Conservation (phyloP, 2,888 invertebrate genomes). For the Pycnomerus fuliginosus region DNA sequence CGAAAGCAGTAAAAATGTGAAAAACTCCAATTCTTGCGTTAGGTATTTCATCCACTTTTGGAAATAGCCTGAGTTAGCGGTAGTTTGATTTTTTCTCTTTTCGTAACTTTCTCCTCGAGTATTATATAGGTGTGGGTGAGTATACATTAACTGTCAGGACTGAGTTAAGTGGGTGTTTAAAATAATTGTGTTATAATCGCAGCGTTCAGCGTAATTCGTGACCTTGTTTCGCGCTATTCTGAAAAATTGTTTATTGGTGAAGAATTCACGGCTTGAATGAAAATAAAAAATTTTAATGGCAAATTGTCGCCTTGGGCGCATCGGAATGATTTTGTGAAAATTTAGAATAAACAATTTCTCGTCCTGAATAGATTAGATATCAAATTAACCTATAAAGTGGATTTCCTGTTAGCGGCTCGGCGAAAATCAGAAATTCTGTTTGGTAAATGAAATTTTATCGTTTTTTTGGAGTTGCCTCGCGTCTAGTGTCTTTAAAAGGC, state of each 20-base stretch:
- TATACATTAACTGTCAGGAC: no score
- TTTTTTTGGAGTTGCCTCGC: constrained; percentile 24
- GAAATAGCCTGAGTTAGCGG: no score
- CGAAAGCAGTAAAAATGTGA: no score
- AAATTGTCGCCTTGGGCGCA: background rate
- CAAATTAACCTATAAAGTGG: constrained; percentile 12
- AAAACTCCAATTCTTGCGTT: no score
- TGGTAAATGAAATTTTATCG: constrained; percentile 21
- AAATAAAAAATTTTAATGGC: constrained; percentile 8
- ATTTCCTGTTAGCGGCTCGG: constrained; percentile 10
- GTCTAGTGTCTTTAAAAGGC: constrained; percentile 34
- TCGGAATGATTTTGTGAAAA: constrained; percentile 5
- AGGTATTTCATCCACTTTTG: no score
- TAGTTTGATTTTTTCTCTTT: no score
- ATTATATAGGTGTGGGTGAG: no score
- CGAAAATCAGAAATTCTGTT: constrained; percentile 12
- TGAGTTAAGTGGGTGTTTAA: no score
- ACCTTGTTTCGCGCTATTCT: constrained; percentile 7
- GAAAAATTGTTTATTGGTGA: constrained; percentile 1
- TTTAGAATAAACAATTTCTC: constrained; percentile 7
- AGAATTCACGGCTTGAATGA: constrained; percentile 1
- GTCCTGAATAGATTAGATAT: constrained; percentile 9
- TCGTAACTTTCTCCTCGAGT: no score
- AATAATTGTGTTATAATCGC: no score
- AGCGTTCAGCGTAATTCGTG: no score